Evolutionary conservation across 2,888 invertebrate genomes (phyloP), one percentile per base, ranked within the genome.

Genomic region (Drosophila eohydei): DNA sequence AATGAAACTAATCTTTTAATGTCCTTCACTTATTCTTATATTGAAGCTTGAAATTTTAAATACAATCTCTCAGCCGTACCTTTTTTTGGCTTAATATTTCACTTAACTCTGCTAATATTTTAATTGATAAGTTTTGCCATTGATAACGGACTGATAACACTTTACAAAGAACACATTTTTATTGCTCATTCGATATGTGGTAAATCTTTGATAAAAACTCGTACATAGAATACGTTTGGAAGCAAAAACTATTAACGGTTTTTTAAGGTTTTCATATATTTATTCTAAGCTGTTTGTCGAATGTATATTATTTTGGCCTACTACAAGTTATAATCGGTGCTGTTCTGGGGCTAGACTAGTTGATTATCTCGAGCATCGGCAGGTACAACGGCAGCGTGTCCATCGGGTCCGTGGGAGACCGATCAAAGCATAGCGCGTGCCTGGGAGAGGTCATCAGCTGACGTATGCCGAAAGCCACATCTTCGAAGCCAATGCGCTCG

Each of bases 401-500:
- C 32, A 89, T 26, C 26, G 78, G 58, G 57, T 89, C 90, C 3
- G 38, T 28, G 4, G 81, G 65, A 8, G 80, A 72, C 7, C 92
- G 88, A 87, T 91, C 91, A 64, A 91, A 93, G 55, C 90, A 90
- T 14, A 93, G 78, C 21, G 91, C 91, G 81, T 93, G 93, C 3
- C 89, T 81, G 2, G 93, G 91, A 62, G 93, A 92, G 14, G 92
- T 92, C 84, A 93, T 90, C 62, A 93, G 71, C 73, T 93, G 93
- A 54, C 93, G 90, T 12, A 93, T 89, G 69, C 89, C 91, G 84
- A 93, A 93, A 5, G 94, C 92, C 21, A 97, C 93, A 70, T 95
- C 94, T 4, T 94, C 93, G 87, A 96, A 97, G 11, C 94, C 93
- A 0, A 96, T 97, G 78, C 97, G 94, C 90, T 97, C 97, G 69